phyloP scores from a whole-genome alignment of 2,113 vertebrate genomes.

The Thunnus maccoyii region DNA sequence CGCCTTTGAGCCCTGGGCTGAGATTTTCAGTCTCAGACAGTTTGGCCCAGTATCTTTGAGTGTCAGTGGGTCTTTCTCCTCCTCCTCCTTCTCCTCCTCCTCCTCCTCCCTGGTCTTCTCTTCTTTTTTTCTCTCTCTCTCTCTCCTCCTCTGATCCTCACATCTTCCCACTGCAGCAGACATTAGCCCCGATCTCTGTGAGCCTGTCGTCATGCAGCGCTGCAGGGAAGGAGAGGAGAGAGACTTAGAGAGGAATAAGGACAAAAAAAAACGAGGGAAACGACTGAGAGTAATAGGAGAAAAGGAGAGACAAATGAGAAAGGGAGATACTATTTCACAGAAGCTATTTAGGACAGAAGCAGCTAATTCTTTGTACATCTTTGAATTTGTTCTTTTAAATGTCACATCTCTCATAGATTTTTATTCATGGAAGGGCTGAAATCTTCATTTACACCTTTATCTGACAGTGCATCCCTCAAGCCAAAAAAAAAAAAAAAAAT shows the following conservation, averaged over 20 bases:
- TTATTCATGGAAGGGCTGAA: too few relatives aligned
- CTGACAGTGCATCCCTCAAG: too few relatives aligned
- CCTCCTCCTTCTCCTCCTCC: background rate
- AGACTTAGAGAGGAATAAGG: background rate
- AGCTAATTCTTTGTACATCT: background rate
- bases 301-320: background rate
- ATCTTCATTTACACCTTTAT: too few relatives aligned
- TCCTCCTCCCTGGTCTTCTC: background rate
- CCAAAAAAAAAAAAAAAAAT: too few relatives aligned
- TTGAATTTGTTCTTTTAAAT: too few relatives aligned
- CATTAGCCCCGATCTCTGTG: conserved; percentile 28
- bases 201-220: conserved; percentile 39
- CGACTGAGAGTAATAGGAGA: background rate
- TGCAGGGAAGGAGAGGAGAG: conserved; percentile 31
- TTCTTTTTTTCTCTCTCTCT: background rate
- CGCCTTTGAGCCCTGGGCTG: conserved; percentile 41
- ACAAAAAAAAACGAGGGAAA: background rate
- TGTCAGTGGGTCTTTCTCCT: conserved; percentile 49
- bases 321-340: background rate
- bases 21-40: conserved; percentile 57
- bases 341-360: background rate
- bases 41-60: conserved; percentile 54
- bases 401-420: too few relatives aligned
- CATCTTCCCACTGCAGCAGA: conserved; percentile 52
- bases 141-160: conserved; percentile 36